A percentile compares a stretch with the other conserved stretches of the same genome.
Conservation (phyloP, 23 tunicate species). For the Oikopleura vanhoeffeni region DNA sequence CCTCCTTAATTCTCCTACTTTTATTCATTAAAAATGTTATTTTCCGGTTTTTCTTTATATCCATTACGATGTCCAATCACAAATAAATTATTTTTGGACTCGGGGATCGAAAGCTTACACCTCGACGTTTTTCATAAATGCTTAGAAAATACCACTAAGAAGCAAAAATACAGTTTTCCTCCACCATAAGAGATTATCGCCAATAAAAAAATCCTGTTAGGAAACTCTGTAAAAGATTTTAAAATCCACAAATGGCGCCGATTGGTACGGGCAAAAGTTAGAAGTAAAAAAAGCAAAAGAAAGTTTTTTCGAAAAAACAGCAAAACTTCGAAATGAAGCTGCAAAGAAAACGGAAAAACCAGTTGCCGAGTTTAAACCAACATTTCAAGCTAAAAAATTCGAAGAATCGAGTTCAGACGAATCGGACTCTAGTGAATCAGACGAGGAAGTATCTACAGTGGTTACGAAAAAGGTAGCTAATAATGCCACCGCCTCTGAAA, state of each 20-base stretch:
- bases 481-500: background rate
- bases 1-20: no score
- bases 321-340: background rate
- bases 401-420: background rate
- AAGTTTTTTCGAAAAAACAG: background rate
- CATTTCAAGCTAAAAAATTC: background rate
- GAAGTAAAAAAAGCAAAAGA: background rate
- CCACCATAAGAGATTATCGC: no score
- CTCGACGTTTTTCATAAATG: no score
- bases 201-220: no score
- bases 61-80: no score
- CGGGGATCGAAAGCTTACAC: no score
- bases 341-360: no score
- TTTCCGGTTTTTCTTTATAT: no score
- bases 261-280: background rate
- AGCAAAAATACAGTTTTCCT: no score
- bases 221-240: background rate
- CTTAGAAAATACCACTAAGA: no score
- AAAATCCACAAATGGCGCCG: background rate
- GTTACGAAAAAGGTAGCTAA: background rate
- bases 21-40: no score
- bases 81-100: no score
- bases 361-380: background rate
- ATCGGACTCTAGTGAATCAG: background rate
- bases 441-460: background rate